Conservation (phyloP, 2,113 vertebrate genomes). For the Sinocyclocheilus maitianheensis region DNA sequence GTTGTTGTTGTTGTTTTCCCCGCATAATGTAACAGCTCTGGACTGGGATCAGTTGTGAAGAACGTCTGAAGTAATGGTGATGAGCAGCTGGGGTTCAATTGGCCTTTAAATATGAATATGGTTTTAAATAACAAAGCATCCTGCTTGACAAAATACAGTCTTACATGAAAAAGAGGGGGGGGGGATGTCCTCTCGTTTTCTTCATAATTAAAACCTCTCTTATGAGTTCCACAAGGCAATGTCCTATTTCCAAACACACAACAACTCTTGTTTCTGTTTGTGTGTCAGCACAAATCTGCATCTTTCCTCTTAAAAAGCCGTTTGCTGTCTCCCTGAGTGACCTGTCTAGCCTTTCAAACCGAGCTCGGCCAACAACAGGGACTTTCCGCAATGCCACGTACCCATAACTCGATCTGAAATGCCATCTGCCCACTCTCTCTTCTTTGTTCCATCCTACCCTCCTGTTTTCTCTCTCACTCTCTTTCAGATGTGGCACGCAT, state of each 20-base stretch:
- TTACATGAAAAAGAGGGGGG: neutral
- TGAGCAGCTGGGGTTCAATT: conserved; percentile 1
- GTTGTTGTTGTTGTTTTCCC: neutral
- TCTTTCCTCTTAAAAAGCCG: conserved; percentile 62
- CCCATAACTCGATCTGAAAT: conserved; percentile 34
- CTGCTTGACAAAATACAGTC: conserved; percentile 20
- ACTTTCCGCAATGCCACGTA: conserved; percentile 24
- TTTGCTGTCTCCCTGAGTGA: conserved; percentile 58
- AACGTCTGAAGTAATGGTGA: conserved; percentile 1
- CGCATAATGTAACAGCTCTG: neutral
- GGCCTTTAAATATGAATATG: conserved; percentile 30
- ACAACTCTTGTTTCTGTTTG: conserved; percentile 61
- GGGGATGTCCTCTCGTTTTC: conserved; percentile 41
- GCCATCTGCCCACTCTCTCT: conserved; percentile 51
- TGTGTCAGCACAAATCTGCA: conserved; percentile 65
- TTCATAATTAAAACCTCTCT: conserved; percentile 74
- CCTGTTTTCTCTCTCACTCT: conserved; percentile 11
- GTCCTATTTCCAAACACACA: conserved; percentile 70
- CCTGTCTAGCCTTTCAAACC: conserved; percentile 4
- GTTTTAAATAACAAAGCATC: conserved; percentile 29
- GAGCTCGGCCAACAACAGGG: conserved; percentile 18
- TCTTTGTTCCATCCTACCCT: conserved; percentile 10
- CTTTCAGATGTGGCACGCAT: conserved; percentile 21
- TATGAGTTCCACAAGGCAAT: conserved; percentile 64
- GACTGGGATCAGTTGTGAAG: neutral